phyloP scores from a whole-genome alignment of 2,113 vertebrate genomes.

The Pomatorhinus ruficollis region DNA sequence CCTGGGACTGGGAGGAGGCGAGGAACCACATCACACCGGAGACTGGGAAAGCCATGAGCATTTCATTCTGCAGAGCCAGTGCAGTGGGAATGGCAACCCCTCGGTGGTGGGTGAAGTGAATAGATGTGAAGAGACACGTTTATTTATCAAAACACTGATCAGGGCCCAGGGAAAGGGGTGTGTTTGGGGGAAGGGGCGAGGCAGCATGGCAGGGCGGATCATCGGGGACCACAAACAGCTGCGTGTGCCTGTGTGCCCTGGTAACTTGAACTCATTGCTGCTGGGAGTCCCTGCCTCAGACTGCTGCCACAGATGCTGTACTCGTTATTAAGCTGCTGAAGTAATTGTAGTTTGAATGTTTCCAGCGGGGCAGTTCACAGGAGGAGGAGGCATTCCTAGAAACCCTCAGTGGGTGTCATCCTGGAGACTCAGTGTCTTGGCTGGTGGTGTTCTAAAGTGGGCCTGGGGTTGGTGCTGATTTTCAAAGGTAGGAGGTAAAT shows the following conservation, averaged over 20 bases:
- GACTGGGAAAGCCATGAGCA: accelerated
- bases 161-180: not conserved
- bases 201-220: not conserved
- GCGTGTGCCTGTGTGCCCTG: not conserved
- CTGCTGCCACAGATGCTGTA: not conserved
- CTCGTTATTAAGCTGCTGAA: not conserved
- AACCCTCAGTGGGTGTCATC: not conserved
- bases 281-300: not conserved
- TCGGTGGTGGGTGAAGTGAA: accelerated
- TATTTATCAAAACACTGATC: not conserved
- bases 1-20: not conserved
- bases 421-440: not conserved
- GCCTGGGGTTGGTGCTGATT: not conserved
- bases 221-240: not conserved
- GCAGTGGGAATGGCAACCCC: not conserved
- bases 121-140: not conserved
- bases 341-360: not conserved
- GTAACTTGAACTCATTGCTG: not conserved
- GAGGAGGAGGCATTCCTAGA: not conserved
- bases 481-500: not conserved
- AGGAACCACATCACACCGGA: accelerated
- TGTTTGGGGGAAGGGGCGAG: not conserved
- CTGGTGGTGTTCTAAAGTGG: not conserved
- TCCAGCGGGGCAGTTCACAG: not conserved
- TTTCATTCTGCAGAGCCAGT: not conserved